Base-by-base conservation (phyloP, 23 tunicate genomes). In the Halocynthia roretzi region DNA sequence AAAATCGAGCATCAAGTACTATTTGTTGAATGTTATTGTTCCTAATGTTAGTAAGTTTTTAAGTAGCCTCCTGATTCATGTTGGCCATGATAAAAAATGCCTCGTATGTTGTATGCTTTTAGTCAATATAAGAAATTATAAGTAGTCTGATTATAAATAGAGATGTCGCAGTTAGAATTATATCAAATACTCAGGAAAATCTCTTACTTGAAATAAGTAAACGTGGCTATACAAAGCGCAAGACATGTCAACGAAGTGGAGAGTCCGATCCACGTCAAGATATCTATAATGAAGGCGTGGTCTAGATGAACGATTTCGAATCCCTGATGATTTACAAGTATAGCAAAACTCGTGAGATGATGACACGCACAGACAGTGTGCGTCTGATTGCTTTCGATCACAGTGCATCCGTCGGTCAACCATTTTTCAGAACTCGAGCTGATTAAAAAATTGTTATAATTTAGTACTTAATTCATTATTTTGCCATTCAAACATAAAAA, bases 341-440 rank as follows among this genome's bases (percentile, higher is more conserved):
- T 81, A 5, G 94, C 87, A 61, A 83, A 83, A 64, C 83, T 83
- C 54, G 94, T 88, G 81, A 88, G 75, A 66, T 83, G 87, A 72
- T 83, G 56, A 54, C 94, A 88, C 0, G 87, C 56, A 71, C 94
- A 88, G 18, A 68, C 75, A 52, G 84, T 83, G 81, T 83, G 81
- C 18, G 76, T 83, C 44, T 64, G 18, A 77, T 88, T 88, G 50
- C 72, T 77, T 64, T 64, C 52, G 54, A 76, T 50, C 75, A 87
- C 65, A 2, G 18, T 21, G 61, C 94, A 88, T 11, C 94, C 94
- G 12, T 82, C 80, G 7, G 79, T 57, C 11, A 75, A 67, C 93
- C 93, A 87, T 50, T 7, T 10, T 21, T 81, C 93, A 8, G 70
- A 65, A 10, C 44, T 31, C 4, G 44, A 31, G 44, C 44, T 31